Base-by-base conservation (phyloP, 2,113 vertebrate genomes). In the Haemorhous mexicanus region DNA sequence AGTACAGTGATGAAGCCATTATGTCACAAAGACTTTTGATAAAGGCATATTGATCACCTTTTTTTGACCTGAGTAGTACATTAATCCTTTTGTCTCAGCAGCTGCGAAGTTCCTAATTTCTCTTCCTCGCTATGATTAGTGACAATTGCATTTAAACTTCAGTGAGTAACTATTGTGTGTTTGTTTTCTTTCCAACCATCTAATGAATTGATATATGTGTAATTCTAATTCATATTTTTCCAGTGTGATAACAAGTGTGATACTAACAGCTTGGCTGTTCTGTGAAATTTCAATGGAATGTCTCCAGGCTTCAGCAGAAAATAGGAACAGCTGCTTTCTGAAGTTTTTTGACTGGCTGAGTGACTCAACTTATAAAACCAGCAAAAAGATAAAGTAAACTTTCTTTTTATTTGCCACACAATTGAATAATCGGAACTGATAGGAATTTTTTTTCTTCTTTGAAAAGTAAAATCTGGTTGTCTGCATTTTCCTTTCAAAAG, bases 141-240 rank as follows among this genome's bases (percentile, higher is more conserved):
- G 70, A 79, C 70, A 83, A 83, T 74, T 87, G 67, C 64, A 47
- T 92, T 95, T 93, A 95, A 47, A 70, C 59, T 91, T 28, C 67
- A 92, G 44, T 68, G 55, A 88, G 66, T 68, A 87, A 75, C 91
- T 93, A 44, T 75, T 84, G 78, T 82, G 44, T 83, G 39, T 91
- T 90, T 93, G 66, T 78, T 95, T 95, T 74, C 41, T 78, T 93
- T 84, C 72, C 82, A 94, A 35, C 8, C 27, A 74, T 56, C 81
- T 91, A 93, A 93, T 95, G 84, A 95, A 80, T 63, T 93, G 78
- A 95, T 95, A 56, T 50, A 80, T 74, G 55, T 67, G 59, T 85
- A 84, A 87, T 84, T 95, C 78, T 88, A 88, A 94, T 94, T 91
- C 82, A 72, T 87, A 53, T 86, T 86, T 95, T 91, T 93, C 66